These are phyloP conservation scores for Ellobius talpinus DNA, from an alignment of 2,113 vertebrate genomes.

Conservation along the genomic window DNA sequence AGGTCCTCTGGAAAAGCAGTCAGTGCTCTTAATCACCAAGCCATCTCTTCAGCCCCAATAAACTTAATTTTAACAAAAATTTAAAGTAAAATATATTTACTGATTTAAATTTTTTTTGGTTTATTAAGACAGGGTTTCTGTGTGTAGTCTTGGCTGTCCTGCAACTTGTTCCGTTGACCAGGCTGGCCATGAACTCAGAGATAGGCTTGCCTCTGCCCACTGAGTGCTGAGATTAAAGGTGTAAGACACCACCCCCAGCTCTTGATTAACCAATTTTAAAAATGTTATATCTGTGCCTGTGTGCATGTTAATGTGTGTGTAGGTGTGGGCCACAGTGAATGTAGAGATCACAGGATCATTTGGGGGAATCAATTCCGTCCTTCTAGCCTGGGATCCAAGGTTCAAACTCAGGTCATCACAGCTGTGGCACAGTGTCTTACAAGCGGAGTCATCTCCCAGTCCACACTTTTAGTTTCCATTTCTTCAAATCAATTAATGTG, in stretches of 20 bases:
- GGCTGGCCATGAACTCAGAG: neutral
- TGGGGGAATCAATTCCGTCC: neutral
- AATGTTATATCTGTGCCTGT: neutral
- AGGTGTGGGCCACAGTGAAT: neutral
- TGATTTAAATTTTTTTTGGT: no score
- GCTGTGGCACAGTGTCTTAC: neutral
- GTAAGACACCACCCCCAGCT: neutral
- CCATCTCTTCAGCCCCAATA: neutral
- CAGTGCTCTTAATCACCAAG: neutral
- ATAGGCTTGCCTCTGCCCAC: neutral
- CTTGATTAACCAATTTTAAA: neutral
- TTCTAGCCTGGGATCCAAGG: neutral
- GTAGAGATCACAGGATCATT: neutral
- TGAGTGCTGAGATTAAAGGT: neutral
- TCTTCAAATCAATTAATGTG: neutral
- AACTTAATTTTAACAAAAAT: neutral
- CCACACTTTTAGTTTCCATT: neutral
- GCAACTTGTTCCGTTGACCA: neutral
- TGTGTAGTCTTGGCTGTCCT: neutral
- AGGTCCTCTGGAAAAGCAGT: neutral
- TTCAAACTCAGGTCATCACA: neutral
- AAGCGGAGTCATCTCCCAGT: no score
- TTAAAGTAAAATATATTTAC: neutral
- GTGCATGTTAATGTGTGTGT: neutral
- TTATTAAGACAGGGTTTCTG: neutral